Evolutionary conservation across 1,140 invertebrate species (phyloP).

Genomic region (Drosophila auraria): DNA sequence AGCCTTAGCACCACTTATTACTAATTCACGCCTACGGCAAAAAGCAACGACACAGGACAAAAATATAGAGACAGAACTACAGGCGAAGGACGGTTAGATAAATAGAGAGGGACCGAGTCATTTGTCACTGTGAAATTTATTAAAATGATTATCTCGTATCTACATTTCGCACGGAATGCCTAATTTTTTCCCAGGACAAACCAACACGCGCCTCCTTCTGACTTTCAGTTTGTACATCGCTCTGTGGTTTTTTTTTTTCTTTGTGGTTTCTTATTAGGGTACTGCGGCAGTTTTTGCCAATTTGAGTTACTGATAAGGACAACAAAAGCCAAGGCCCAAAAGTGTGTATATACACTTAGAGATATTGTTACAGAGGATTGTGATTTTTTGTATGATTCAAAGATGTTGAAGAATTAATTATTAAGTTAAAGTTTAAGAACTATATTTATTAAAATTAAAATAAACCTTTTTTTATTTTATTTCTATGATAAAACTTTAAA

Average conservation of each 20-base stretch:
- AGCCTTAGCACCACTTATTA: slow-evolving; percentile 57
- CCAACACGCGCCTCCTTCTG: slow-evolving; percentile 15
- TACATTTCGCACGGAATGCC: slow-evolving; percentile 80
- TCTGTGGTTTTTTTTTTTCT: slow-evolving; percentile 9
- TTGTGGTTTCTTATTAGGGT: slow-evolving; percentile 31
- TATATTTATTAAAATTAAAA: not conserved
- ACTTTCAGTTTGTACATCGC: slow-evolving; percentile 1
- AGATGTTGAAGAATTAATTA: not conserved
- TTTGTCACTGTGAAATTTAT: slow-evolving; percentile 82
- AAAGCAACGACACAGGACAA: slow-evolving; percentile 12
- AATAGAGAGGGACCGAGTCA: slow-evolving; percentile 49
- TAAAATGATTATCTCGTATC: slow-evolving; percentile 83
- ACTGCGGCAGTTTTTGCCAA: slow-evolving; percentile 36
- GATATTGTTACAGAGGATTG: not conserved
- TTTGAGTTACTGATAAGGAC: slow-evolving; percentile 42
- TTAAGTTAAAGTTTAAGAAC: not conserved
- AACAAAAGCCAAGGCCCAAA: slow-evolving; percentile 6
- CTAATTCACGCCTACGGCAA: slow-evolving; percentile 65
- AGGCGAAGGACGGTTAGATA: not conserved
- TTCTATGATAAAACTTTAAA: too few relatives aligned
- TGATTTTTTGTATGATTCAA: not conserved
- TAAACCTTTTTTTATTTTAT: too few relatives aligned
- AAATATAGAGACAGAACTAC: not conserved
- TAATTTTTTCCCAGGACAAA: slow-evolving; percentile 62
- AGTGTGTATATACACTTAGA: slow-evolving; percentile 22